Conservation (phyloP, 1,140 invertebrate species). For the Zaprionus davidi region DNA sequence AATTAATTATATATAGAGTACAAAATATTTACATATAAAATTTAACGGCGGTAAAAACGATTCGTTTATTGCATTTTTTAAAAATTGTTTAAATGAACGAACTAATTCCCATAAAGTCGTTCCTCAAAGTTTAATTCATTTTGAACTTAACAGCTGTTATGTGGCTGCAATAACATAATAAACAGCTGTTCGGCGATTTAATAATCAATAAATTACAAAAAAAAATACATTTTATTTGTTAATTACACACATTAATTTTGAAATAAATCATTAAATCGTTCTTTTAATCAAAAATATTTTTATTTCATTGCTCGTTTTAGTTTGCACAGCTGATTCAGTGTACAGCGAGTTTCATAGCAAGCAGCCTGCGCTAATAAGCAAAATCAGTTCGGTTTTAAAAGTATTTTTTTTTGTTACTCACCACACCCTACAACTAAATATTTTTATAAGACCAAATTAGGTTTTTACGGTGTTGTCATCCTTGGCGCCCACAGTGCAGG, state of each 20-base stretch:
- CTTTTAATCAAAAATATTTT: background rate
- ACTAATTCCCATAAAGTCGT: background rate
- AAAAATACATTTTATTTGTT: background rate
- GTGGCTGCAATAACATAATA: background rate
- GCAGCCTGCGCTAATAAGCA: slow-evolving; percentile 1
- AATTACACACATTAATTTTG: background rate
- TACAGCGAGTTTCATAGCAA: slow-evolving; percentile 10
- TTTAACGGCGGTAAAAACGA: no score
- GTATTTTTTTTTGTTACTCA: background rate
- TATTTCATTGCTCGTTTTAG: background rate
- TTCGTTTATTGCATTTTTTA: background rate
- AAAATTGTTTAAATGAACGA: background rate
- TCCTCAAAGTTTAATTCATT: background rate
- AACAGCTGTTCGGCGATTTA: background rate
- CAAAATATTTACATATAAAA: no score
- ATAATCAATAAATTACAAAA: no score
- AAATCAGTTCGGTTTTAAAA: slow-evolving; percentile 8
- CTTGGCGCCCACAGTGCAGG: slow-evolving; percentile 60
- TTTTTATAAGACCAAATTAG: background rate
- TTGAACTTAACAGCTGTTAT: background rate
- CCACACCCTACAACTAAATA: background rate
- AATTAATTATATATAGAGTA: background rate
- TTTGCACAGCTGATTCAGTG: slow-evolving; percentile 1
- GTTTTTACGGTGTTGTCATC: background rate
- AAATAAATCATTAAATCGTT: background rate